Evolutionary conservation across 2,888 invertebrate genomes (phyloP).

Genomic region (Lumbricus terrestris): DNA sequence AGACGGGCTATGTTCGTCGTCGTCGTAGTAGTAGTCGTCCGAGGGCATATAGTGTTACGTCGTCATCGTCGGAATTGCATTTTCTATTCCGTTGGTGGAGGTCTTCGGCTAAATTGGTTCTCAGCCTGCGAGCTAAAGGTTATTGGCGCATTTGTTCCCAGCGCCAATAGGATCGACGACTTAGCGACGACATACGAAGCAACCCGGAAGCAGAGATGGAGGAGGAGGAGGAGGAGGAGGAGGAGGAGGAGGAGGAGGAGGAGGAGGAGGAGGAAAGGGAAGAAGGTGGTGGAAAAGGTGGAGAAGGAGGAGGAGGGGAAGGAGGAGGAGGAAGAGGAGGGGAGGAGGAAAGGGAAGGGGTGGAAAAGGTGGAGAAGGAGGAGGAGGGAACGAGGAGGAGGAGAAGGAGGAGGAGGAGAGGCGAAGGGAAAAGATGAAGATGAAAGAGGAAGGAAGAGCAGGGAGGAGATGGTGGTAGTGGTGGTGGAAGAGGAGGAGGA

Average conservation of each 20-base stretch:
- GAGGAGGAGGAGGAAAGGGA: background rate
- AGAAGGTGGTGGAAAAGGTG: background rate
- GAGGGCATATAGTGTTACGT: background rate
- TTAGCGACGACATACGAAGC: background rate
- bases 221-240: background rate
- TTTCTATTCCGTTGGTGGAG: background rate
- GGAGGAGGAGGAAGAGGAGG: background rate
- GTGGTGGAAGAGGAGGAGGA: too few species aligned
- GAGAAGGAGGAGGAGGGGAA: background rate
- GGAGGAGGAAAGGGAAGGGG: too few species aligned
- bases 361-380: background rate
- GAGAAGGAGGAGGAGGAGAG: background rate
- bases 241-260: background rate
- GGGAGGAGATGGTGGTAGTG: background rate
- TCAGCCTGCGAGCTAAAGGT: constrained; percentile 15
- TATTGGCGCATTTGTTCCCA: constrained; percentile 17
- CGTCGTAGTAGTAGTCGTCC: too few species aligned
- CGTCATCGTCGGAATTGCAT: background rate
- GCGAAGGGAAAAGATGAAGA: background rate
- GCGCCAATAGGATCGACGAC: background rate
- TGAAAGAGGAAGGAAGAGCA: background rate
- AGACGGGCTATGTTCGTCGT: background rate
- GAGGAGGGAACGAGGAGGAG: too few species aligned
- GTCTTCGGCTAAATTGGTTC: constrained; percentile 15
- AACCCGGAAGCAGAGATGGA: background rate